Evolutionary conservation across 2,888 invertebrate species (phyloP).

Genomic region (Allophyes oxyacanthae): DNA sequence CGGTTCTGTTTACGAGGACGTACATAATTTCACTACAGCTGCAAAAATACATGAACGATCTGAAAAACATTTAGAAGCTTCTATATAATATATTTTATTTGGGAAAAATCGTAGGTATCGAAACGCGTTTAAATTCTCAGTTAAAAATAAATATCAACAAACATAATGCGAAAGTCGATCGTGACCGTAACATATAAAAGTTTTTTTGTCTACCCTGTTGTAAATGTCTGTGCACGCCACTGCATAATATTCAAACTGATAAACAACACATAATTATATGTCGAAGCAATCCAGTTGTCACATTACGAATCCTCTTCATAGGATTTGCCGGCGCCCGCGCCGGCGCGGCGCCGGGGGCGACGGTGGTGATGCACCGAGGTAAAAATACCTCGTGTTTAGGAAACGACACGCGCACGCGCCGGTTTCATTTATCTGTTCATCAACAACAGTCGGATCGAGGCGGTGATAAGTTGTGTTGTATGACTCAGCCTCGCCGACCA

Average conservation of each 20-base stretch:
- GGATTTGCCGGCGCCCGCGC: not conserved
- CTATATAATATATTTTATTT: too few species aligned
- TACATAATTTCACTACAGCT: too few species aligned
- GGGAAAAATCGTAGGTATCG: too few species aligned
- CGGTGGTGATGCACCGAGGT: conserved; percentile 4
- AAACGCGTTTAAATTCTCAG: too few species aligned
- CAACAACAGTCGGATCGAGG: not conserved
- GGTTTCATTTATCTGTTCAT: not conserved
- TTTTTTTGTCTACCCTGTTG: too few species aligned
- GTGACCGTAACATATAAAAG: too few species aligned
- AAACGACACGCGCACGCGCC: not conserved
- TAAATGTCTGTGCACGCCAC: too few species aligned
- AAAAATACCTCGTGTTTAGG: conserved; percentile 21
- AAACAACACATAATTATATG: conserved; percentile 1
- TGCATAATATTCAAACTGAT: not conserved
- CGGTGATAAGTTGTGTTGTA: not conserved
- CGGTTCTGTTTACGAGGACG: too few species aligned
- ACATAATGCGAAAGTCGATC: too few species aligned
- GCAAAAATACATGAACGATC: too few species aligned
- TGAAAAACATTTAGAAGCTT: too few species aligned
- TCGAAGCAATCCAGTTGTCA: not conserved
- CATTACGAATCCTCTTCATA: not conserved
- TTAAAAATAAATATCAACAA: too few species aligned
- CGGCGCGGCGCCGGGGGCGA: not conserved
- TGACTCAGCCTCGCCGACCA: not conserved